Evolutionary conservation across 1,140 invertebrate species (phyloP), one percentile per base, ranked within the genome.

Genomic region (Limonius californicus): DNA sequence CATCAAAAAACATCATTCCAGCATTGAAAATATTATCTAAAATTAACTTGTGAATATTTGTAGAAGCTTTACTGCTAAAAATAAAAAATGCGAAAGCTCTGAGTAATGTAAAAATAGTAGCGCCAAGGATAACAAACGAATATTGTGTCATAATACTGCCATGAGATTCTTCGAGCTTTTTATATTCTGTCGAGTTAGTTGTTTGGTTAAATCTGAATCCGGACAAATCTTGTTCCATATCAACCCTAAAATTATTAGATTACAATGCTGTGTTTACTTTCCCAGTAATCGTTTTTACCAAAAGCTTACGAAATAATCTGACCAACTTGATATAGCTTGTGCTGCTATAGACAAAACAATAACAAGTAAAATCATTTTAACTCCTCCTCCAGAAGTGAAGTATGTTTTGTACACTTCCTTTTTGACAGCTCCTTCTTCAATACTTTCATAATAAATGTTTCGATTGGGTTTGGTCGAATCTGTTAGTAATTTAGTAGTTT

Each of bases 221-320:
- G 12, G 54, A 18, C 9, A 61, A 27, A 4, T 56, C 7, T 45
- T 61, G 50, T 56, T 61, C 60, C 18, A 61, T 43, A 15, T 56
- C 54, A 14, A 61, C 54, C 60, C 60, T 61, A 55, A 18, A 56
- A 61, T 39, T 11, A 12, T 32, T 32, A 32, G 4, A 32, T 32
- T 4, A n/a, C n/a, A n/a, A n/a, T n/a, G n/a, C n/a, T n/a, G n/a
- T n/a, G n/a, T n/a, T n/a, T n/a, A n/a, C 35, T 14, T 39, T 11
- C 7, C n/a, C 2, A 39, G 2, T 39, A 11, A 39, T 12, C n/a
- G 8, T 39, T 11, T 39, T 39, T 39, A 39, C 91, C 90, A 92
- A 57, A 83, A 85, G 59, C 87, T 86, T 0, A 91, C 75, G 84
- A 89, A 93, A 71, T 85, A 92, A 72, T 94, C 90, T n/a, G 82